These are phyloP conservation scores for Therioaphis trifolii DNA, from an alignment of 2,888 invertebrate genomes.

Conservation along the genomic window DNA sequence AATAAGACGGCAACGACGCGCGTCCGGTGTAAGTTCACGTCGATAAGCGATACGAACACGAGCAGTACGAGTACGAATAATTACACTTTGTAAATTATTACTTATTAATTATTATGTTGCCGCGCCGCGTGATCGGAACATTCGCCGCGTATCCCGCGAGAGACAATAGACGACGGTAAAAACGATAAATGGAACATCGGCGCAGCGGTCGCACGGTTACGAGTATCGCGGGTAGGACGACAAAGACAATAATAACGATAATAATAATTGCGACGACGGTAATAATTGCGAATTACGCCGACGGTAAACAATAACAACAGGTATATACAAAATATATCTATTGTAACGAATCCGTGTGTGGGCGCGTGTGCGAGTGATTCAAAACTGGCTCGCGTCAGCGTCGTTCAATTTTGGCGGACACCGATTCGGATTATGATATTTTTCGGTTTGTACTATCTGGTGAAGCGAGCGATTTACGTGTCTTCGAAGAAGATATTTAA, in stretches of 20 bases:
- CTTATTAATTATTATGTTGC: too few species aligned
- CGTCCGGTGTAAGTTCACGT: too few species aligned
- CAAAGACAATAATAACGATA: background rate
- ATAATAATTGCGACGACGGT: background rate
- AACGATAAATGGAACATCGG: background rate
- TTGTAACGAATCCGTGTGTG: background rate
- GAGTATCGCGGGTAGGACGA: too few species aligned
- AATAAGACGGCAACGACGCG: background rate
- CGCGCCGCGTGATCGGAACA: background rate
- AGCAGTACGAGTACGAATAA: too few species aligned
- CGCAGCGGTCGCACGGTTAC: background rate
- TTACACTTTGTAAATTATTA: too few species aligned
- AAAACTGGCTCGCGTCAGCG: constrained; percentile 38
- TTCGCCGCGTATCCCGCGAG: background rate
- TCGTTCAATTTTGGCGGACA: constrained; percentile 30
- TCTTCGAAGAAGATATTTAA: constrained; percentile 58
- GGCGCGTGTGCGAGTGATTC: background rate
- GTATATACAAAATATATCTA: background rate
- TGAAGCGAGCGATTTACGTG: constrained; percentile 52
- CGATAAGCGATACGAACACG: too few species aligned
- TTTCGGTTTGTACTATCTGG: constrained; percentile 51
- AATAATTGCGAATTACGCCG: too few species aligned
- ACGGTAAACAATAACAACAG: background rate
- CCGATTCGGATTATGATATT: constrained; percentile 61
- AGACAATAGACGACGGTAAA: background rate